Evolutionary conservation across 2,888 invertebrate species (phyloP).

Genomic region (Unio delphinus): DNA sequence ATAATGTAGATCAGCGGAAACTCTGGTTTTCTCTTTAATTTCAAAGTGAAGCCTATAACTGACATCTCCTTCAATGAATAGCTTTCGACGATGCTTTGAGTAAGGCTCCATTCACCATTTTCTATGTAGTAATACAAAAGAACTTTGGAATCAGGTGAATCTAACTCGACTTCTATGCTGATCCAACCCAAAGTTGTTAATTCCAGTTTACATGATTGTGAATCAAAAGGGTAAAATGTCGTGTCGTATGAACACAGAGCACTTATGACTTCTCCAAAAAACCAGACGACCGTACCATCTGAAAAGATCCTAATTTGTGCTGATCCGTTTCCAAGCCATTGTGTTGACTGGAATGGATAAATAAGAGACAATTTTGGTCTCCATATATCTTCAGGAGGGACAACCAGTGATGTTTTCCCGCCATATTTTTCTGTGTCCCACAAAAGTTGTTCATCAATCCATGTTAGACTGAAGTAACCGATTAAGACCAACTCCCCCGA

Average conservation of each 20-base stretch:
- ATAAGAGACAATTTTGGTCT: conserved; percentile 11
- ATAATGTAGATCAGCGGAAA: conserved; percentile 25
- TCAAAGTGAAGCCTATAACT: conserved; percentile 5
- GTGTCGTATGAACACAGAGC: conserved; percentile 18
- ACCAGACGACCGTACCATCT: conserved; percentile 11
- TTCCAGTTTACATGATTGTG: conserved; percentile 11
- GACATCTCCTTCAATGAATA: neutral
- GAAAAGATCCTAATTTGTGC: conserved; percentile 5
- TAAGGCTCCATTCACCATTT: conserved; percentile 17
- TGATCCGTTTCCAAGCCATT: conserved; percentile 7
- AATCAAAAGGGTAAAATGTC: conserved; percentile 24
- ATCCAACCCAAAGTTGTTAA: conserved; percentile 1
- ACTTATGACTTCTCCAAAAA: conserved; percentile 8
- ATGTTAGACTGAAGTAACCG: conserved; percentile 1
- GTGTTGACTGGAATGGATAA: conserved; percentile 1
- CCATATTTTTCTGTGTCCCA: conserved; percentile 15
- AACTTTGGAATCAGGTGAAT: neutral
- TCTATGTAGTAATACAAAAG: neutral
- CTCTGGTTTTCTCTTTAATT: conserved; percentile 9
- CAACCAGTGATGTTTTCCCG: conserved; percentile 3
- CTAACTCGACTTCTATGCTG: neutral
- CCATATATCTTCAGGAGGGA: conserved; percentile 15
- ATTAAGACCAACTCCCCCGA: conserved; percentile 15
- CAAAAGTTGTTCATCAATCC: conserved; percentile 14
- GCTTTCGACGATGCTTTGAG: neutral